A percentile compares a stretch with the other conserved stretches of the same genome.
Conservation (phyloP, 2,113 vertebrate genomes). For the Pterocles orientalis region DNA sequence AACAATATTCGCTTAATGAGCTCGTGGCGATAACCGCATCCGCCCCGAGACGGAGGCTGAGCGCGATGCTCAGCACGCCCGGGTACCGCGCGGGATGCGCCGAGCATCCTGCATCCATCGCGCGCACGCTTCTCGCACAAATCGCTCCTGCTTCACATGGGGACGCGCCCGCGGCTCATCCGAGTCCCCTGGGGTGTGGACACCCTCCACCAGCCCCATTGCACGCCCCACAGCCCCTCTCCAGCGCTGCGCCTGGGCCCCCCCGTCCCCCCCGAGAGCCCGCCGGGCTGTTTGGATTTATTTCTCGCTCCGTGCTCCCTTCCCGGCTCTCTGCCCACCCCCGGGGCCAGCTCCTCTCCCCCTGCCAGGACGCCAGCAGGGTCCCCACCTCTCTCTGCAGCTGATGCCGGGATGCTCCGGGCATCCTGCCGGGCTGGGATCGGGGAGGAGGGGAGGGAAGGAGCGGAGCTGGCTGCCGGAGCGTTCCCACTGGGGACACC, state of each 20-base stretch:
- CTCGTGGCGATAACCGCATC: slow-evolving; percentile 56
- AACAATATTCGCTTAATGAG: slow-evolving; percentile 73
- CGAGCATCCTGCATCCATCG: accelerated
- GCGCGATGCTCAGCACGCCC: not conserved
- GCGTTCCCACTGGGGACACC: not conserved
- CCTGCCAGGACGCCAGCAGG: slow-evolving; percentile 8
- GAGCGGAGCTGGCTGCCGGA: not conserved
- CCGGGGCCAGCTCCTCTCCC: not conserved
- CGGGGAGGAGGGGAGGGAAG: not conserved
- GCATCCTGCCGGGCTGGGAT: slow-evolving; percentile 9
- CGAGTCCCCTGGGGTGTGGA: accelerated
- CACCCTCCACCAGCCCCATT: not conserved
- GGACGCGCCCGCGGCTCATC: accelerated
- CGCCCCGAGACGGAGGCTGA: not conserved
- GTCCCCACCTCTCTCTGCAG: slow-evolving; percentile 9
- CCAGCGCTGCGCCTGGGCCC: not conserved
- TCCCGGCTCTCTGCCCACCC: not conserved
- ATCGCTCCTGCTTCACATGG: accelerated
- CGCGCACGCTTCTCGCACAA: accelerated
- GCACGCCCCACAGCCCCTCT: not conserved
- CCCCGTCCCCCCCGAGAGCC: not conserved
- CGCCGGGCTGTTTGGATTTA: accelerated
- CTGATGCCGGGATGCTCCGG: slow-evolving; percentile 33
- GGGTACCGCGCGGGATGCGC: not conserved
- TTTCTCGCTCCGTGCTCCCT: not conserved